phyloP scores from a whole-genome alignment of 2,797 vertebrate species.

The Gymnothorax javanicus region DNA sequence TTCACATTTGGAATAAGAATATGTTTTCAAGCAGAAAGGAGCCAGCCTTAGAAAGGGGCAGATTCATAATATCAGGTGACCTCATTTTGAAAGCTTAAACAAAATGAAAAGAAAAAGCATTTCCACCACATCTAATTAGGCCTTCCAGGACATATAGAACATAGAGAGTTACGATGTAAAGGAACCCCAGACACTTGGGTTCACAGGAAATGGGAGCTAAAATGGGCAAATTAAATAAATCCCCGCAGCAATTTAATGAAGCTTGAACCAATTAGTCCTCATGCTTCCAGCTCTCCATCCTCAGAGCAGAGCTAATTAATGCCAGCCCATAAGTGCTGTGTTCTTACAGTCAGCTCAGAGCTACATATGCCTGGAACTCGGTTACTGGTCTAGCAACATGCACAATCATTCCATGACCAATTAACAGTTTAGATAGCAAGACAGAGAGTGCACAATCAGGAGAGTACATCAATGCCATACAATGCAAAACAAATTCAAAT shows the following conservation, averaged over 20 bases:
- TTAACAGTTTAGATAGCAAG: neutral
- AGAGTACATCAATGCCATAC: neutral
- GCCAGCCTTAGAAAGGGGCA: neutral
- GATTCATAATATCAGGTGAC: neutral
- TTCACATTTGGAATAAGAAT: neutral
- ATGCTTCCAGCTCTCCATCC: constrained; percentile 19
- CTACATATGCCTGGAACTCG: constrained; percentile 7
- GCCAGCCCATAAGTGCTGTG: constrained; percentile 18
- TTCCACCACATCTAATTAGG: constrained; percentile 26
- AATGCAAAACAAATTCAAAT: neutral
- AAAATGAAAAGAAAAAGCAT: neutral
- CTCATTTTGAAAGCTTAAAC: constrained; percentile 12
- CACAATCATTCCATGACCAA: neutral
- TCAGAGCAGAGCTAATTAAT: constrained; percentile 39
- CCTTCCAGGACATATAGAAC: constrained; percentile 15
- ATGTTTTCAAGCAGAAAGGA: neutral
- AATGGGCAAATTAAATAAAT: constrained; percentile 26
- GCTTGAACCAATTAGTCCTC: constrained; percentile 37
- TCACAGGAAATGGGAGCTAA: constrained; percentile 8
- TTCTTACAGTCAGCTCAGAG: constrained; percentile 27
- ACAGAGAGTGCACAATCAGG: neutral
- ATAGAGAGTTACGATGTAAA: constrained; percentile 8
- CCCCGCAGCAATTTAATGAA: constrained; percentile 38
- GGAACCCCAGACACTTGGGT: neutral
- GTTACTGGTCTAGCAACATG: neutral